Evolutionary conservation across 1,140 invertebrate species (phyloP), one percentile per base, ranked within the genome.

Genomic region (Stegodyphus mimosarum): DNA sequence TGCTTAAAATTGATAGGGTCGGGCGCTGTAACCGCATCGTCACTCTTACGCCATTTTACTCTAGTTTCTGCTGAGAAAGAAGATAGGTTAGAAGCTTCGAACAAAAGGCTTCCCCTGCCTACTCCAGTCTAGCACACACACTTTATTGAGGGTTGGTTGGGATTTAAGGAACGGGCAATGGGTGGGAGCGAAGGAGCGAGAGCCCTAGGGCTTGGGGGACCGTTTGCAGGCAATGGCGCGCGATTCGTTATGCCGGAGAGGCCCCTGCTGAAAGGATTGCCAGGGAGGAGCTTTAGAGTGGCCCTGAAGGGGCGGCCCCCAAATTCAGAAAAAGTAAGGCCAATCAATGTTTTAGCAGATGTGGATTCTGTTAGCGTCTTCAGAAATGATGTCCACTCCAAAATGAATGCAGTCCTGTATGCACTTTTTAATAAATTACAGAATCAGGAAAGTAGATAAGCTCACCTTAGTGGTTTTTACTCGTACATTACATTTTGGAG

Each of bases 111-210:
- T 51, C 50, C 50, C 69, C 33, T 71, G 10, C 69, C 10, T 48
- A n/a, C 49, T 33, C 69, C 69, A 18, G 49, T 11, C 69, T 33
- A 10, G 69, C 33, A 33, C 33, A 33, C 33, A 33, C 50, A 52
- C 76, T 69, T 78, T 69, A 78, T 78, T 78, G 76, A 78, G 66
- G 76, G 76, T 53, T 78, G 76, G 76, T 78, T 51, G 66, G 74
- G 75, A 77, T 77, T 77, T 77, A 67, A 75, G 55, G 55, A 33
- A 33, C 33, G 33, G 33, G 33, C 33, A 33, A 3, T 33, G 33
- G 33, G 33, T 33, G 33, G 33, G 33, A 33, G 33, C 33, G 33
- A 60, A 66, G 53, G 63, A 76, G 55, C 17, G 15, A 49, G 33
- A 9, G 60, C 76, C 60, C 51, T 18, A 17, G 76, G 76, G 76